Evolutionary conservation across 2,888 invertebrate genomes (phyloP).

Genomic region (Monopis laevigella): DNA sequence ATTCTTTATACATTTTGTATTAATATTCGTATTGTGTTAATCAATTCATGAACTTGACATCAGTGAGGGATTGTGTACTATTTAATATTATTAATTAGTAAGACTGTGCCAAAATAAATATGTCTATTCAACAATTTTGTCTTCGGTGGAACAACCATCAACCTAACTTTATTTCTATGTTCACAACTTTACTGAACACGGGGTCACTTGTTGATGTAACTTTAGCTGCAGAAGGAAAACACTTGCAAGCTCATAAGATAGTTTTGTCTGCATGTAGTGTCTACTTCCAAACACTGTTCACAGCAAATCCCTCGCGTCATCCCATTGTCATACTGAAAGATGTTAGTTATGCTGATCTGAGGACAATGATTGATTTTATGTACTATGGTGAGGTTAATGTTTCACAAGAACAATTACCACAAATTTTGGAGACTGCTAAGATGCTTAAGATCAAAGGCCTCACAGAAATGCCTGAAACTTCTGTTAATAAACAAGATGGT

Average conservation of each 20-base stretch:
- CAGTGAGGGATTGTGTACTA: too few relatives aligned
- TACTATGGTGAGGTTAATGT: conserved; percentile 94
- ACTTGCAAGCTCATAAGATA: conserved; percentile 88
- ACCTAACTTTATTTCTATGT: conserved; percentile 90
- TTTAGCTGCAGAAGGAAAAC: conserved; percentile 88
- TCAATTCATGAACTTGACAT: too few relatives aligned
- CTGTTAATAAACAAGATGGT: too few relatives aligned
- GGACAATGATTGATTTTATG: conserved; percentile 92
- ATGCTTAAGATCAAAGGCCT: conserved; percentile 89
- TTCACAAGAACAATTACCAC: conserved; percentile 85
- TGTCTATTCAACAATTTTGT: conserved; percentile 81
- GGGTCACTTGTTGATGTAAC: conserved; percentile 91
- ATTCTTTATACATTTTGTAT: too few relatives aligned
- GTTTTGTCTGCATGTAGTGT: conserved; percentile 91
- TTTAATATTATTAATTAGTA: too few relatives aligned
- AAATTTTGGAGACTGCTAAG: conserved; percentile 83
- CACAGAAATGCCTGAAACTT: conserved; percentile 85
- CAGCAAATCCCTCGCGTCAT: conserved; percentile 87
- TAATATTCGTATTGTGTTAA: too few relatives aligned
- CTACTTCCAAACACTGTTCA: conserved; percentile 85
- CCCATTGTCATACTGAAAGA: conserved; percentile 91
- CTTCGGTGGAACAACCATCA: conserved; percentile 94
- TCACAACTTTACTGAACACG: conserved; percentile 83
- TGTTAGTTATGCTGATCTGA: conserved; percentile 85
- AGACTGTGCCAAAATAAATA: too few relatives aligned